Percentiles rank a stretch among this genome's conserved stretches.
Conservation (phyloP, 2,797 vertebrate genomes). For the Hoplostethus atlanticus region DNA sequence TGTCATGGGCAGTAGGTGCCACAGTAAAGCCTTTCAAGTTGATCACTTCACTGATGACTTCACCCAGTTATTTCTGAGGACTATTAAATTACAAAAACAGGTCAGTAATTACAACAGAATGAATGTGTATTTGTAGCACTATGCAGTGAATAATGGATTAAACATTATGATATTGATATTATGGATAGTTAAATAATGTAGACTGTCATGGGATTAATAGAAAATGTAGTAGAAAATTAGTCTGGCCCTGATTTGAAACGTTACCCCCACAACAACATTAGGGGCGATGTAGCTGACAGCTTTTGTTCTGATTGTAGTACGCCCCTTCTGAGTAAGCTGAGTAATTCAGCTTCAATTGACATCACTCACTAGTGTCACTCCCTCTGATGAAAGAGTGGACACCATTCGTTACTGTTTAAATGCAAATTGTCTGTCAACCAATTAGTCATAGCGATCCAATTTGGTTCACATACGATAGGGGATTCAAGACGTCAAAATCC, state of each 20-base stretch:
- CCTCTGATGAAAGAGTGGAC: constrained; percentile 53
- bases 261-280: constrained; percentile 9
- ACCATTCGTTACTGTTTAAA: constrained; percentile 41
- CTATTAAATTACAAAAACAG: neutral
- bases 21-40: constrained; percentile 40
- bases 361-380: constrained; percentile 40
- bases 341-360: constrained; percentile 34
- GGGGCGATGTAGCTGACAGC: constrained; percentile 22
- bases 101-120: constrained; percentile 27
- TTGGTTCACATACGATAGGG: constrained; percentile 10
- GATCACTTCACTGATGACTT: constrained; percentile 27
- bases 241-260: constrained; percentile 27
- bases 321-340: constrained; percentile 25
- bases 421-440: constrained; percentile 36
- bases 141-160: constrained; percentile 9
- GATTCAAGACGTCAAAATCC: constrained; percentile 24
- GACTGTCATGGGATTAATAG: constrained; percentile 35
- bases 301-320: constrained; percentile 39
- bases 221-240: constrained; percentile 16
- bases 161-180: constrained; percentile 22
- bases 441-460: constrained; percentile 37
- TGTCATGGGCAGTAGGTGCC: constrained; percentile 32
- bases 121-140: constrained; percentile 10
- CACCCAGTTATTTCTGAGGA: constrained; percentile 8
- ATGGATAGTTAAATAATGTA: constrained; percentile 24